phyloP scores from a whole-genome alignment of 2,113 vertebrate genomes.

The Apodemus sylvaticus region DNA sequence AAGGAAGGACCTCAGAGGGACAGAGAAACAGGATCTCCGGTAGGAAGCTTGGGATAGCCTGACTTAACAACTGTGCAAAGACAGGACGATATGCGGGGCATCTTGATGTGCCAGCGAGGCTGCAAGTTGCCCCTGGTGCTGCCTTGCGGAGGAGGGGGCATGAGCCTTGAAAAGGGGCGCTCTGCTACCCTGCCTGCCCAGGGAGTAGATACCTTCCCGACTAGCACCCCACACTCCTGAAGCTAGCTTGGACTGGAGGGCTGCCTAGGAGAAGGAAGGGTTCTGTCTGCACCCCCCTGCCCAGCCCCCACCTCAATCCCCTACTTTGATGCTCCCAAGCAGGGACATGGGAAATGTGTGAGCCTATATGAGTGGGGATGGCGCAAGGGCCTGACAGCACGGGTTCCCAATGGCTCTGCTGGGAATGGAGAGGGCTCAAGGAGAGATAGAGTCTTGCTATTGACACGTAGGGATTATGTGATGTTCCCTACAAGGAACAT shows the following conservation, averaged over 20 bases:
- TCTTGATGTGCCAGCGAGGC: background rate
- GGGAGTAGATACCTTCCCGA: background rate
- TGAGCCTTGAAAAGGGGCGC: background rate
- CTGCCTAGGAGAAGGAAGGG: background rate
- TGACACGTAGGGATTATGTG: background rate
- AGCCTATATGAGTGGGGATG: too few species aligned
- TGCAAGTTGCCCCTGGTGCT: background rate
- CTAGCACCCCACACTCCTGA: background rate
- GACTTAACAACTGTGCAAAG: background rate
- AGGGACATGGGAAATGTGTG: background rate
- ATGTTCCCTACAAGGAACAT: background rate
- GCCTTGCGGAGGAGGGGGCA: background rate
- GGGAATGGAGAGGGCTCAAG: background rate
- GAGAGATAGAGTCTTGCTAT: background rate
- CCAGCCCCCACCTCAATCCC: background rate
- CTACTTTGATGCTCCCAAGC: background rate
- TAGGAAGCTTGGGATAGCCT: background rate
- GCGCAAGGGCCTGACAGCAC: background rate
- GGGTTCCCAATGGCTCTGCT: background rate
- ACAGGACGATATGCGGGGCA: background rate
- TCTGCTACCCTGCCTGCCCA: background rate
- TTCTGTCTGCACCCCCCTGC: background rate
- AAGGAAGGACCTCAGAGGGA: background rate
- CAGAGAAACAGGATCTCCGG: background rate
- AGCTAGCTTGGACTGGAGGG: background rate